These are phyloP conservation scores for Mythimna albipuncta DNA, from an alignment of 2,888 invertebrate species.

Conservation along the genomic window DNA sequence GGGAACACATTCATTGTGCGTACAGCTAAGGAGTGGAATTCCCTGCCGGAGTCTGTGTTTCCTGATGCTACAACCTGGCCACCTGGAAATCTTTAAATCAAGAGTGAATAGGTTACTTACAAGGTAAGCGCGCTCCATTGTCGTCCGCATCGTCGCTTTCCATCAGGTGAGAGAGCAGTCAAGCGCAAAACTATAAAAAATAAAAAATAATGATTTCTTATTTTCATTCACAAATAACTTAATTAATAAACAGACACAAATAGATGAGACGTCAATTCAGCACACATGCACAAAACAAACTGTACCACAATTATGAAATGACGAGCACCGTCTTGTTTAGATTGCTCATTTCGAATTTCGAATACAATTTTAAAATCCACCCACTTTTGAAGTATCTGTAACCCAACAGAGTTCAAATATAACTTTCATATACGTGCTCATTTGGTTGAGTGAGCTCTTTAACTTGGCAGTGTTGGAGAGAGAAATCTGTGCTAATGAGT, in stretches of 20 bases:
- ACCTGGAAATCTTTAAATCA: too few species aligned
- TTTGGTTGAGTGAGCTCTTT: slow-evolving; percentile 56
- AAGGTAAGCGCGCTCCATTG: too few species aligned
- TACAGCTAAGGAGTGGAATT: too few species aligned
- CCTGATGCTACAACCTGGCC: too few species aligned
- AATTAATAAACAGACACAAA: neutral
- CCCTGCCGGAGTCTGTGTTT: too few species aligned
- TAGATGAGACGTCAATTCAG: neutral
- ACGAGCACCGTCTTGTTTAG: slow-evolving; percentile 36
- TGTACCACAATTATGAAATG: slow-evolving; percentile 22
- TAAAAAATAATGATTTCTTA: neutral
- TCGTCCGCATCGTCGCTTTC: too few species aligned
- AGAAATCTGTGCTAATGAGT: slow-evolving; percentile 69
- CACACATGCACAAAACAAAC: neutral
- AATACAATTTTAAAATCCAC: slow-evolving; percentile 52
- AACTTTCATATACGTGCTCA: slow-evolving; percentile 35
- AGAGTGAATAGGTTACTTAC: too few species aligned
- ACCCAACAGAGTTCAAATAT: slow-evolving; percentile 50
- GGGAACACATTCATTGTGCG: too few species aligned
- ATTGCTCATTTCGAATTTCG: slow-evolving; percentile 45
- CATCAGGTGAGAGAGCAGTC: too few species aligned
- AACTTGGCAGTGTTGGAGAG: slow-evolving; percentile 56
- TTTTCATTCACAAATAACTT: neutral
- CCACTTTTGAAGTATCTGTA: slow-evolving; percentile 50
- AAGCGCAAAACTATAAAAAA: too few species aligned